Evolutionary conservation across 2,888 invertebrate genomes (phyloP).

Genomic region (Drosophila atroscutellata): DNA sequence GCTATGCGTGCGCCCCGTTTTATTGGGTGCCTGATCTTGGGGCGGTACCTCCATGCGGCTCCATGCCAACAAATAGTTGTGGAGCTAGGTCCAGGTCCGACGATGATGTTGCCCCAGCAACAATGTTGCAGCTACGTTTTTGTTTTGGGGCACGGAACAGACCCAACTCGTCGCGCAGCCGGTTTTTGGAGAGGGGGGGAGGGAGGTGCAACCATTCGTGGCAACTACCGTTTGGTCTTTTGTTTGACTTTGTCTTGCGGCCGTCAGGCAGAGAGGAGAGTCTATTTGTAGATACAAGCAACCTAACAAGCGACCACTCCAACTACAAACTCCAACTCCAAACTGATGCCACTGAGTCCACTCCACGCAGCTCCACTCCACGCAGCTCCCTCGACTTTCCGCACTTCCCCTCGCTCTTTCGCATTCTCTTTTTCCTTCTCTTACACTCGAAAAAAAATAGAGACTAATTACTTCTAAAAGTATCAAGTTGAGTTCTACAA

Average conservation of each 20-base stretch:
- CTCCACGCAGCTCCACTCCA: conserved; percentile 3
- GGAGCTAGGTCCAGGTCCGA: conserved; percentile 26
- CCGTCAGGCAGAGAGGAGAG: conserved; percentile 59
- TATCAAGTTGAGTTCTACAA: not conserved
- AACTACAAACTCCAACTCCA: conserved; percentile 23
- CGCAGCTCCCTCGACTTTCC: conserved; percentile 13
- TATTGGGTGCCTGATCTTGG: conserved; percentile 42
- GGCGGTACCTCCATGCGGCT: conserved; percentile 17
- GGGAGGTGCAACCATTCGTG: conserved; percentile 61
- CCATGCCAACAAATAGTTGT: conserved; percentile 50
- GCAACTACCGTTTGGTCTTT: conserved; percentile 80
- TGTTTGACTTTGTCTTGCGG: conserved; percentile 79
- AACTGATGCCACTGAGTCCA: conserved; percentile 38
- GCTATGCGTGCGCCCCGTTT: conserved; percentile 31
- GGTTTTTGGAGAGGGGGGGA: conserved; percentile 41
- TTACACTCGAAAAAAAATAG: not conserved
- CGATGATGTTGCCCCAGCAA: conserved; percentile 44
- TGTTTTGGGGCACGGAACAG: conserved; percentile 11
- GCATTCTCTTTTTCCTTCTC: conserved; percentile 8
- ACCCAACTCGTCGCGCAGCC: conserved; percentile 47
- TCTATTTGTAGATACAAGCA: conserved; percentile 79
- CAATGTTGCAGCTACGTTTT: conserved; percentile 60
- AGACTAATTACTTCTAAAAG: not conserved
- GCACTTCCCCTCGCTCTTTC: conserved; percentile 23
- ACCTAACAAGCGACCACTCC: conserved; percentile 59